These are phyloP conservation scores for Xiphorhynchus elegans DNA, from an alignment of 2,113 vertebrate species.

Conservation along the genomic window DNA sequence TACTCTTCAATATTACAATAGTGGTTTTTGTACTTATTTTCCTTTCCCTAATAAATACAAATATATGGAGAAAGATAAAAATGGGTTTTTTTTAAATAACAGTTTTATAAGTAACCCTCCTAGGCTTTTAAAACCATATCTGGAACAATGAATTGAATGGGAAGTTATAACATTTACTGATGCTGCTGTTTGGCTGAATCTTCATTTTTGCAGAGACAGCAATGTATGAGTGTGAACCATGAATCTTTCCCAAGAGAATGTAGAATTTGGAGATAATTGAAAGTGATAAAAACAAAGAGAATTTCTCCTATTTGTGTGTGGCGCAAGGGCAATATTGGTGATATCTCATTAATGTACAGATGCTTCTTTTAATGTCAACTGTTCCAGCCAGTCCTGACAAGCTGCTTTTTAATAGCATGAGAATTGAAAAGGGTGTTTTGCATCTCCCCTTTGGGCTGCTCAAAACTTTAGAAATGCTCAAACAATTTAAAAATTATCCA, in stretches of 20 bases:
- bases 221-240: background rate
- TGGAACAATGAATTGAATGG: background rate
- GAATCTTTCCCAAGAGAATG: background rate
- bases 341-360: background rate
- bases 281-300: background rate
- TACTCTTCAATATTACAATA: background rate
- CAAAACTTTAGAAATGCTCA: background rate
- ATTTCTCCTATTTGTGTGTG: background rate
- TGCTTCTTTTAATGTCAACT: background rate
- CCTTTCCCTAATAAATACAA: slow-evolving; percentile 12
- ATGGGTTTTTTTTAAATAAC: background rate
- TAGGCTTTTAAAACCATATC: background rate
- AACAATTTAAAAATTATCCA: background rate
- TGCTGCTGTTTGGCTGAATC: background rate
- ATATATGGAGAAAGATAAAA: slow-evolving; percentile 29
- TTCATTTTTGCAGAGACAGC: slow-evolving; percentile 5
- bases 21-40: background rate
- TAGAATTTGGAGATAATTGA: background rate
- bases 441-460: background rate
- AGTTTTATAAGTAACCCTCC: background rate
- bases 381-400: background rate
- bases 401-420: background rate
- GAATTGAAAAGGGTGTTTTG: background rate
- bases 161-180: background rate
- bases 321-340: background rate